Percentiles rank a stretch among this genome's conserved stretches.
Evolutionary conservation across 1,140 invertebrate genomes (phyloP).

Genomic region (Drosophila mojavensis): DNA sequence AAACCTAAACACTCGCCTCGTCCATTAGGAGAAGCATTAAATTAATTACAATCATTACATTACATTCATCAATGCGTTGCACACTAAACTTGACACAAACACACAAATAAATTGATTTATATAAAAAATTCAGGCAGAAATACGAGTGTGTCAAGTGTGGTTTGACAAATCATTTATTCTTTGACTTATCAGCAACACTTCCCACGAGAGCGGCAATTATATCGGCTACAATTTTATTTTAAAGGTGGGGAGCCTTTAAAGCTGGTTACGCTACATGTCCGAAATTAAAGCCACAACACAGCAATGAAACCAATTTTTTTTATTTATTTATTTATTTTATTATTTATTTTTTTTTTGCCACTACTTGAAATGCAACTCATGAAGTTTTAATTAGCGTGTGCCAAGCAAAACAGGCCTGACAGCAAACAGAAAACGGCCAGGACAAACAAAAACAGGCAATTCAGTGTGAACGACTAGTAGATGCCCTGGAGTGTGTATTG

Average conservation of each 20-base stretch:
- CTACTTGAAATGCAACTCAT: conserved; percentile 57
- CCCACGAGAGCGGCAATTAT: conserved; percentile 18
- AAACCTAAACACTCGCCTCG: background rate
- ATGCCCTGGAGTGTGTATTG: background rate
- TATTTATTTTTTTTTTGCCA: conserved; percentile 3
- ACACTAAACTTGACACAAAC: conserved; percentile 37
- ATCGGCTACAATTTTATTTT: conserved; percentile 11
- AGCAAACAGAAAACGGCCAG: conserved; percentile 15
- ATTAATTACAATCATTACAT: conserved; percentile 65
- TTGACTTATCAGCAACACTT: conserved; percentile 35
- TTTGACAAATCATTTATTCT: conserved; percentile 63
- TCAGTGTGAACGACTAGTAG: background rate
- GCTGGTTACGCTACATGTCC: conserved; percentile 4
- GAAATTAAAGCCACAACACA: conserved; percentile 53
- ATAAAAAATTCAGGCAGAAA: conserved; percentile 6
- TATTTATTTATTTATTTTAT: too few relatives aligned
- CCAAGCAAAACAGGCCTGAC: conserved; percentile 33
- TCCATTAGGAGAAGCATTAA: conserved; percentile 59
- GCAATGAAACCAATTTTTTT: conserved; percentile 31
- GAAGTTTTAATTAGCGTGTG: conserved; percentile 65
- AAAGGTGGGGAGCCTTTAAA: conserved; percentile 23
- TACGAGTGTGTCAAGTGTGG: conserved; percentile 56
- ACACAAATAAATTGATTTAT: background rate
- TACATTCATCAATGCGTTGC: conserved; percentile 56
- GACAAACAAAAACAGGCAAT: conserved; percentile 14